Conservation (phyloP, 2,113 vertebrate species). For the Sphyrna mokarran region DNA sequence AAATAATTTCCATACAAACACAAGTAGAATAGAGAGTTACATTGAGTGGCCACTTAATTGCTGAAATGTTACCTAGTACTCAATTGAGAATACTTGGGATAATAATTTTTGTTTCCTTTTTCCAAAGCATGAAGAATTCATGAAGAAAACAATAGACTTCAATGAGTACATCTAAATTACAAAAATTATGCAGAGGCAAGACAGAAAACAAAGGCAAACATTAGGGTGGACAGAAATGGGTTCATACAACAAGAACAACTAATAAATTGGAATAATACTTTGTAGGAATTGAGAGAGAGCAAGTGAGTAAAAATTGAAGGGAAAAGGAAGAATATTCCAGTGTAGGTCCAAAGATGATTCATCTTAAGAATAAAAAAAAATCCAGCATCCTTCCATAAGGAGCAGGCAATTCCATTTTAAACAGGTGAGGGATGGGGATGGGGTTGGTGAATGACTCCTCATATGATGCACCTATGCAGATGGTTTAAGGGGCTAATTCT, state of each 20-base stretch:
- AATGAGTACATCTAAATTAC: not conserved
- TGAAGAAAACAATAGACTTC: not conserved
- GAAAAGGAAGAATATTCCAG: not conserved
- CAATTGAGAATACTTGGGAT: no score
- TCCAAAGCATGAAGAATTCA: not conserved
- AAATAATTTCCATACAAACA: not conserved
- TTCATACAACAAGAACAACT: no score
- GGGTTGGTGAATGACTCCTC: not conserved
- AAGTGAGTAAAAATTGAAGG: not conserved
- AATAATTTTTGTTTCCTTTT: not conserved
- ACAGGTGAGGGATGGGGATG: no score
- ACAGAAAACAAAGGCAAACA: not conserved
- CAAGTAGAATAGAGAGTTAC: not conserved
- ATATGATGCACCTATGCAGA: not conserved
- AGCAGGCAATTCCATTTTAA: not conserved
- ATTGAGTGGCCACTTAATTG: not conserved
- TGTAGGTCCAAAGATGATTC: not conserved
- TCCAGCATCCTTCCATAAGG: not conserved
- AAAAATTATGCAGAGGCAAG: not conserved
- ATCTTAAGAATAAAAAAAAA: not conserved
- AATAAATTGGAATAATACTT: not conserved
- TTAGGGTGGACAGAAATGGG: not conserved
- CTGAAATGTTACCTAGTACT: not conserved
- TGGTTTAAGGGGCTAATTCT: not conserved
- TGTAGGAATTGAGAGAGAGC: not conserved